Evolutionary conservation across 2,888 invertebrate genomes (phyloP).

Genomic region (Lagria hirta): DNA sequence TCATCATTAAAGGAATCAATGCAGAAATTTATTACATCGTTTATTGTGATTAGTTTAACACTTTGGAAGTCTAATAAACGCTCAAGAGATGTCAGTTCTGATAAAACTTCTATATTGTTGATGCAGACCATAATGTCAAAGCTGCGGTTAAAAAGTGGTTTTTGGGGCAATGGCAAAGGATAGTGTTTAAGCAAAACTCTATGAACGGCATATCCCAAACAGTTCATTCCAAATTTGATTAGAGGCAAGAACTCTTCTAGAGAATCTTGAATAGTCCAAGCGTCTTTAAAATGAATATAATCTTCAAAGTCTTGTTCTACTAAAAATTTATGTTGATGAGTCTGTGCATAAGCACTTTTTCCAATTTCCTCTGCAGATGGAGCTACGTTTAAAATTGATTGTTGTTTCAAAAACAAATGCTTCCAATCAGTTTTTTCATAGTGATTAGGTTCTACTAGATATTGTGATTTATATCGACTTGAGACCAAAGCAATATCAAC

Average conservation of each 20-base stretch:
- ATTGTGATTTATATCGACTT: conserved; percentile 55
- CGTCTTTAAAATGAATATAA: conserved; percentile 58
- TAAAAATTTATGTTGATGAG: conserved; percentile 58
- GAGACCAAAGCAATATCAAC: conserved; percentile 59
- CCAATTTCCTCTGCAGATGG: conserved; percentile 52
- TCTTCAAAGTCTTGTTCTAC: conserved; percentile 60
- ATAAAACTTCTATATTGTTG: conserved; percentile 41
- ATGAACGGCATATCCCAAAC: conserved; percentile 49
- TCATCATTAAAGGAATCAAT: conserved; percentile 59
- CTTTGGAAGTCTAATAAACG: conserved; percentile 41
- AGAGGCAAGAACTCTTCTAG: conserved; percentile 24
- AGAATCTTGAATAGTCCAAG: conserved; percentile 56
- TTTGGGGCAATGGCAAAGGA: conserved; percentile 39
- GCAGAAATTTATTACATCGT: conserved; percentile 61
- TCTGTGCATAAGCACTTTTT: conserved; percentile 56
- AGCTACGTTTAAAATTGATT: conserved; percentile 57
- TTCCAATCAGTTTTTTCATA: conserved; percentile 60
- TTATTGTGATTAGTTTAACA: conserved; percentile 45
- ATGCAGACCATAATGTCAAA: conserved; percentile 44
- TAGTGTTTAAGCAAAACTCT: conserved; percentile 46
- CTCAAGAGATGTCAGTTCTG: conserved; percentile 40
- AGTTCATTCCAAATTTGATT: conserved; percentile 41
- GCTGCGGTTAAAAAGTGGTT: conserved; percentile 42
- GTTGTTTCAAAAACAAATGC: conserved; percentile 58
- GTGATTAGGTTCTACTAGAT: conserved; percentile 53